phyloP scores from a whole-genome alignment of 2,113 vertebrate species.

The Glaucomys volans region DNA sequence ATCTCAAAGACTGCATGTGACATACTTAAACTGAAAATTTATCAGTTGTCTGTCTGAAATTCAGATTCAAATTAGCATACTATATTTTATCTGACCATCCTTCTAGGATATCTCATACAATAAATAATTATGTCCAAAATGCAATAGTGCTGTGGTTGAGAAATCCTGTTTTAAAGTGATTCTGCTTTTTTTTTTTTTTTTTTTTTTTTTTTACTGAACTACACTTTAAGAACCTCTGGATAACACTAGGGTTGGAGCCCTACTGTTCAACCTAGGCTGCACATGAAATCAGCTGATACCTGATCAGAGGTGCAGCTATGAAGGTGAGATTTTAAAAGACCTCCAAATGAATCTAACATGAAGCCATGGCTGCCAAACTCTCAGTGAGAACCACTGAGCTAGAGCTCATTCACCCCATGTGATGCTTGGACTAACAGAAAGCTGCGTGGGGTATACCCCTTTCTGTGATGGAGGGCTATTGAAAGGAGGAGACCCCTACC shows the following conservation, averaged over 20 bases:
- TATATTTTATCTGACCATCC: background rate
- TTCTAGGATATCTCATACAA: background rate
- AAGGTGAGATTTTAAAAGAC: background rate
- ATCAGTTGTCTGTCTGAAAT: background rate
- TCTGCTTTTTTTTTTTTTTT: too few species aligned
- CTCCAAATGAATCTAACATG: background rate
- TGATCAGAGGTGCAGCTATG: too few species aligned
- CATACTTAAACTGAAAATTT: background rate
- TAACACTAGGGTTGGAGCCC: too few species aligned
- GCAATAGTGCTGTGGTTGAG: too few species aligned
- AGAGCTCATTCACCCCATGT: accelerated
- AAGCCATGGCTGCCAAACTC: background rate
- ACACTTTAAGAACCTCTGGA: background rate
- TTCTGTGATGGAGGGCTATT: background rate
- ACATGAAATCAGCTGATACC: background rate
- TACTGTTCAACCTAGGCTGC: background rate
- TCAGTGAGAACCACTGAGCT: background rate
- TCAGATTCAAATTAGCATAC: background rate
- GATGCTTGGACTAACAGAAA: background rate
- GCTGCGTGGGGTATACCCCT: background rate
- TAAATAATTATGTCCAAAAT: background rate
- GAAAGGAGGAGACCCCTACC: background rate
- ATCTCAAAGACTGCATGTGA: background rate
- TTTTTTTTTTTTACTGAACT: background rate
- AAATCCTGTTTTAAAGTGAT: background rate